Base-by-base conservation (phyloP, 2,888 invertebrate species). In the Entomobrya multifasciata region DNA sequence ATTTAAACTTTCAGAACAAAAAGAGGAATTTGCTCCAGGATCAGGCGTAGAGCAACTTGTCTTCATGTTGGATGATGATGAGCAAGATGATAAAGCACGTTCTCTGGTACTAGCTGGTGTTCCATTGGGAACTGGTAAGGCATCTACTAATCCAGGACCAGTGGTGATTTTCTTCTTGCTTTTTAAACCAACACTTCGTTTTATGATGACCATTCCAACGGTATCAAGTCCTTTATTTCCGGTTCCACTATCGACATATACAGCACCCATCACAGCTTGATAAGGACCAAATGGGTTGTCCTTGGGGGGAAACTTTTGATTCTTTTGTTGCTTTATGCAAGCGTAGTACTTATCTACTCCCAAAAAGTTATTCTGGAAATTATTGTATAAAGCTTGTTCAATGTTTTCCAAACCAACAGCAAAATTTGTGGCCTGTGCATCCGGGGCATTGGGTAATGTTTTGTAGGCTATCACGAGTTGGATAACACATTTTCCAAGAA, bases 361-460 rank as follows among this genome's bases (percentile, higher is more conserved):
- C 72, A 72, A 8, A 49, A 72, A 72, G 27, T 72, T 72, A 27
- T 72, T 72, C 8, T 49, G 2, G 22, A 72, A 72, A 25, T 47
- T 49, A 17, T 72, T 72, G n/a, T n/a, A 72, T 10, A 72, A 6
- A 2, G 47, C 47, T 6, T 49, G 25, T 17, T 72, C 72, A 25
- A 72, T n/a, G 5, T 20, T 1, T 1, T 49, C n/a, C 49, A 72
- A 25, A 13, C 25, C 49, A 0, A 15, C 27, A 4, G 25, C 25
- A 25, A 47, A 72, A 25, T 3, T 27, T 2, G 20, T 25, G 15
- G 25, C 25, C 8, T 22, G 25, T 27, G 49, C 15, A n/a, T 44
- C n/a, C 47, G 4, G 2, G 0, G 44, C 0, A 47, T 13, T 15
- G 27, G 72, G 72, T 22, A 72, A n/a, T 10, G 25, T 72, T 22